Conservation (phyloP, 2,113 vertebrate genomes). For the Lepus europaeus region DNA sequence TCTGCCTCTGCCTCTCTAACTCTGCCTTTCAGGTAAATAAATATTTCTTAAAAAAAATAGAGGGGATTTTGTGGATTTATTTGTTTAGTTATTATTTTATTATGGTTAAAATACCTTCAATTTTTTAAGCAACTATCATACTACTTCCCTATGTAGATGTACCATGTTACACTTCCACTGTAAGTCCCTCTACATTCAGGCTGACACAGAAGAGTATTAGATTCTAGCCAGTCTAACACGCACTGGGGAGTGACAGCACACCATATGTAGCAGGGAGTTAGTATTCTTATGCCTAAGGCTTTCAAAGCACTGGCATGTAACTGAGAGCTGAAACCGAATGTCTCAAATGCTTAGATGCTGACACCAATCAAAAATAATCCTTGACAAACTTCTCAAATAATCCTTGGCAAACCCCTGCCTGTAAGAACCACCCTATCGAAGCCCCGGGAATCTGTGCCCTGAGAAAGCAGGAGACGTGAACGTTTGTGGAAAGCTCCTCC, state of each 20-base stretch:
- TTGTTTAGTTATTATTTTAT: not conserved
- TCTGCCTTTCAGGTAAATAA: too few relatives aligned
- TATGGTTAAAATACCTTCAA: not conserved
- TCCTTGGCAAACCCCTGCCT: conserved; percentile 1
- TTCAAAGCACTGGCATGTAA: conserved; percentile 5
- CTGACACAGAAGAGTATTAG: not conserved
- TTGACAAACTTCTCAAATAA: not conserved
- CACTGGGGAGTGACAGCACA: not conserved
- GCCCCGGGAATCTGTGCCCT: not conserved
- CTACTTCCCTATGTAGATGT: not conserved
- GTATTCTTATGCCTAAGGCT: not conserved
- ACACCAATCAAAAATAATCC: conserved; percentile 29
- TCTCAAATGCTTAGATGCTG: conserved; percentile 36
- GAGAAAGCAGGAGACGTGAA: not conserved
- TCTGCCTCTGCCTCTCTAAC: too few relatives aligned
- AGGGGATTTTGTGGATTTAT: not conserved
- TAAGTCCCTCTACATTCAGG: not conserved
- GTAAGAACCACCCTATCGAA: not conserved
- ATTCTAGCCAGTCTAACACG: not conserved
- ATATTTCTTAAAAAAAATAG: not conserved
- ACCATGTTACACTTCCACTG: not conserved
- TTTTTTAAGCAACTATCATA: not conserved
- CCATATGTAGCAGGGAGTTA: not conserved
- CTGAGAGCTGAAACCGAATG: not conserved
- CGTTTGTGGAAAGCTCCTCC: not conserved